A percentile compares a stretch with the other conserved stretches of the same genome.
phyloP scores from a whole-genome alignment of 1,140 invertebrate genomes.

The Anastrepha ludens region DNA sequence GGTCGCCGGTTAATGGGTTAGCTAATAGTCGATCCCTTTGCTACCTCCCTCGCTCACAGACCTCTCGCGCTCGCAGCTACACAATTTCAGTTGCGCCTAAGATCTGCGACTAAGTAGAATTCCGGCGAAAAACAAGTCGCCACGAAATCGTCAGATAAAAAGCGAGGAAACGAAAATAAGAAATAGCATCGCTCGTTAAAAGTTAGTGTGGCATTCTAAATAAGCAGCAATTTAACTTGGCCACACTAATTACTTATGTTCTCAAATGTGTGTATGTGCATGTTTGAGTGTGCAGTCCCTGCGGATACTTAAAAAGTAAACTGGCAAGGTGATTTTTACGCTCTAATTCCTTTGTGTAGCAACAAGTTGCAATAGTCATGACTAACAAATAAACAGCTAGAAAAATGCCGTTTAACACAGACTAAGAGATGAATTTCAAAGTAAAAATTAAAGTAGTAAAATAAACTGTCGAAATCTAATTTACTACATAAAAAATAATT shows the following conservation, averaged over 20 bases:
- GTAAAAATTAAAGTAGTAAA: too few relatives aligned
- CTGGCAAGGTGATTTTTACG: background rate
- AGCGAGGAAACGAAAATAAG: background rate
- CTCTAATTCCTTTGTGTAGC: background rate
- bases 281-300: background rate
- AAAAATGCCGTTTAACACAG: background rate
- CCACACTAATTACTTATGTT: background rate
- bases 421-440: background rate
- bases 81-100: background rate
- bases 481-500: too few relatives aligned
- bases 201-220: background rate
- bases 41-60: background rate
- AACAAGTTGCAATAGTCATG: conserved; percentile 18
- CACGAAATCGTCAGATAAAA: background rate
- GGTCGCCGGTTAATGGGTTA: too few relatives aligned
- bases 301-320: conserved; percentile 2
- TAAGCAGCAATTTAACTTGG: conserved; percentile 23
- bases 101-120: background rate
- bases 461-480: too few relatives aligned
- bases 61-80: background rate
- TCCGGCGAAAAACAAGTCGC: background rate
- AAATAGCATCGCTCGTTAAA: conserved; percentile 30
- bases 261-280: background rate
- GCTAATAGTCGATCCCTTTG: background rate
- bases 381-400: background rate